phyloP scores from a whole-genome alignment of 2,888 invertebrate genomes.

The Zele albiditarsus region DNA sequence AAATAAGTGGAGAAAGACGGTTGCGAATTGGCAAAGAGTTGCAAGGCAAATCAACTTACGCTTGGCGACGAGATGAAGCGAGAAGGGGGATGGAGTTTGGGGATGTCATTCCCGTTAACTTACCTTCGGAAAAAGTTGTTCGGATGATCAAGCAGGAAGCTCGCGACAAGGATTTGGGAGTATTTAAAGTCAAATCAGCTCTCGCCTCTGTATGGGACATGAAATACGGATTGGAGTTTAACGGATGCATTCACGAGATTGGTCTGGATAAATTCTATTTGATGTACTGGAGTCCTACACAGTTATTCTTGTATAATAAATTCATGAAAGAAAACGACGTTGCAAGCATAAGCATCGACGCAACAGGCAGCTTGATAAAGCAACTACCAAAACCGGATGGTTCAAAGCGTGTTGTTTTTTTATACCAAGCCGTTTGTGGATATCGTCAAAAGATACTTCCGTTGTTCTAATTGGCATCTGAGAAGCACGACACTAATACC shows the following conservation, averaged over 20 bases:
- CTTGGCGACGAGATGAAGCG: conserved; percentile 47
- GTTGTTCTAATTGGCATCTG: conserved; percentile 53
- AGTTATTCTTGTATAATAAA: conserved; percentile 47
- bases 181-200: conserved; percentile 31
- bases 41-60: conserved; percentile 45
- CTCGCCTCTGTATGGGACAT: conserved; percentile 41
- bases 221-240: conserved; percentile 43
- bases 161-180: conserved; percentile 43
- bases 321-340: conserved; percentile 41
- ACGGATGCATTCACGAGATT: conserved; percentile 45
- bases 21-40: conserved; percentile 47
- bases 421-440: conserved; percentile 49
- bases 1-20: conserved; percentile 35
- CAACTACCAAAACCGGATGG: conserved; percentile 45
- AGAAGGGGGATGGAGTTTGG: conserved; percentile 48
- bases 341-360: conserved; percentile 51
- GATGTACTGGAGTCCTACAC: conserved; percentile 50
- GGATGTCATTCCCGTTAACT: conserved; percentile 39
- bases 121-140: conserved; percentile 37
- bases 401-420: conserved; percentile 43
- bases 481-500: conserved; percentile 52
- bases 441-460: conserved; percentile 49
- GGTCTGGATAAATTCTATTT: conserved; percentile 45
- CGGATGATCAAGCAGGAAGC: conserved; percentile 45
- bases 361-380: conserved; percentile 44